Evolutionary conservation across 2,888 invertebrate species (phyloP).

Genomic region (Mythimna impura): DNA sequence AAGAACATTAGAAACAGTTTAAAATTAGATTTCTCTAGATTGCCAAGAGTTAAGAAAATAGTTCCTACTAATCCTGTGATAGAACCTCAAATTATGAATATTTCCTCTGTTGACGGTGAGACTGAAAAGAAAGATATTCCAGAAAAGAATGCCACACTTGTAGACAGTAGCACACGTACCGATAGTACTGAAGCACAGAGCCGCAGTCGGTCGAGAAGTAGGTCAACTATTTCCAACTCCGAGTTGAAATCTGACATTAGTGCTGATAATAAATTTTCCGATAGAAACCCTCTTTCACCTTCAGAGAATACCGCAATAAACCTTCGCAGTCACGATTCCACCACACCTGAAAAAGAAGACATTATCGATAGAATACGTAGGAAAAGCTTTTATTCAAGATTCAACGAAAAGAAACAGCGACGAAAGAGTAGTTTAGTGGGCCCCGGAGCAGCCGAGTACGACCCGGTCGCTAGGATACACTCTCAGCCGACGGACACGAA

Average conservation of each 20-base stretch:
- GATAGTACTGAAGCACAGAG: slow-evolving; percentile 73
- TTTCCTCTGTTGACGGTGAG: slow-evolving; percentile 79
- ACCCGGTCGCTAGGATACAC: slow-evolving; percentile 86
- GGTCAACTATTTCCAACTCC: slow-evolving; percentile 85
- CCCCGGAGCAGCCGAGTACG: slow-evolving; percentile 91
- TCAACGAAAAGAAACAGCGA: slow-evolving; percentile 95
- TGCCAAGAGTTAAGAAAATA: slow-evolving; percentile 91
- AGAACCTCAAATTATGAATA: slow-evolving; percentile 86
- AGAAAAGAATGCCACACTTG: slow-evolving; percentile 75
- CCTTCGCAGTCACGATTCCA: slow-evolving; percentile 85
- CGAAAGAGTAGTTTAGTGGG: slow-evolving; percentile 93
- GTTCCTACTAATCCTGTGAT: slow-evolving; percentile 90
- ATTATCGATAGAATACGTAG: slow-evolving; percentile 96
- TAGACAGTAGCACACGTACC: slow-evolving; percentile 71
- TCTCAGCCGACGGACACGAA: slow-evolving; percentile 79
- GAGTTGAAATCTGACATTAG: slow-evolving; percentile 87
- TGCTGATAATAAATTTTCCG: slow-evolving; percentile 74
- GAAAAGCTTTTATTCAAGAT: slow-evolving; percentile 97
- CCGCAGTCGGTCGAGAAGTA: slow-evolving; percentile 84
- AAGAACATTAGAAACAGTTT: slow-evolving; percentile 87
- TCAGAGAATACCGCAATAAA: slow-evolving; percentile 77
- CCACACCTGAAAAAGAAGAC: slow-evolving; percentile 92
- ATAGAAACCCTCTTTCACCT: slow-evolving; percentile 74
- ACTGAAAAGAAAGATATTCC: slow-evolving; percentile 77
- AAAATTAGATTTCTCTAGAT: slow-evolving; percentile 91